Conservation (phyloP, 2,888 invertebrate species). For the Pristionchus japonicus region DNA sequence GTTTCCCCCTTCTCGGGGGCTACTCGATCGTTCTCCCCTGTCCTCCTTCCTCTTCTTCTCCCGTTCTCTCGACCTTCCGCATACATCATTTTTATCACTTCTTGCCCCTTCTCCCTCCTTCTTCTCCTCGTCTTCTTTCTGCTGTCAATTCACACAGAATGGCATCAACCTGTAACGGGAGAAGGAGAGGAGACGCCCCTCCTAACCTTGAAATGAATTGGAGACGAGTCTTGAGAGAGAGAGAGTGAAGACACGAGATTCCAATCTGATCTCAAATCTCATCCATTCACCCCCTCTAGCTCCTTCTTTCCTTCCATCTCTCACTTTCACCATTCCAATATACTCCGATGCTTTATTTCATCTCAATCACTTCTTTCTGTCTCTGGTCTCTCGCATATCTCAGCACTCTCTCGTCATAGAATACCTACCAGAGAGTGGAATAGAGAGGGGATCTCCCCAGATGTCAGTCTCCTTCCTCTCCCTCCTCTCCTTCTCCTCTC, state of each 20-base stretch:
- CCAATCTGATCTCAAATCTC: background rate
- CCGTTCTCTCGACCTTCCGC: conserved; percentile 6
- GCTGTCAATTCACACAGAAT: background rate
- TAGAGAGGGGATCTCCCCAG: conserved; percentile 15
- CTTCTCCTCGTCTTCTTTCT: background rate
- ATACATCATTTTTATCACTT: conserved; percentile 20
- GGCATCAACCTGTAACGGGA: background rate
- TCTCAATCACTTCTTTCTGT: background rate
- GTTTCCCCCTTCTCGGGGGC: conserved; percentile 41
- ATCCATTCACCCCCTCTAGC: conserved; percentile 3
- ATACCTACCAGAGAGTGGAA: background rate
- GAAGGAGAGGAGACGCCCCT: too few relatives aligned
- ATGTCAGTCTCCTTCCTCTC: background rate
- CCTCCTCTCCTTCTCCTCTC: too few relatives aligned
- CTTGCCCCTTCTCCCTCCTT: background rate
- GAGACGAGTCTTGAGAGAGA: conserved; percentile 22
- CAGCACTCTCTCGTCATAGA: background rate
- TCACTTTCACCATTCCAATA: conserved; percentile 19
- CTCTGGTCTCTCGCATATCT: background rate
- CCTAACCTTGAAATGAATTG: conserved; percentile 8
- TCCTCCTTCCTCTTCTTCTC: conserved; percentile 2
- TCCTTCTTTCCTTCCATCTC: background rate
- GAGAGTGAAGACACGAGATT: too few relatives aligned
- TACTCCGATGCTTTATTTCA: background rate
- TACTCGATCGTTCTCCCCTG: background rate